These are phyloP conservation scores for Phymorhynchus buccinoides DNA, from an alignment of 1,140 invertebrate genomes.

Conservation along the genomic window DNA sequence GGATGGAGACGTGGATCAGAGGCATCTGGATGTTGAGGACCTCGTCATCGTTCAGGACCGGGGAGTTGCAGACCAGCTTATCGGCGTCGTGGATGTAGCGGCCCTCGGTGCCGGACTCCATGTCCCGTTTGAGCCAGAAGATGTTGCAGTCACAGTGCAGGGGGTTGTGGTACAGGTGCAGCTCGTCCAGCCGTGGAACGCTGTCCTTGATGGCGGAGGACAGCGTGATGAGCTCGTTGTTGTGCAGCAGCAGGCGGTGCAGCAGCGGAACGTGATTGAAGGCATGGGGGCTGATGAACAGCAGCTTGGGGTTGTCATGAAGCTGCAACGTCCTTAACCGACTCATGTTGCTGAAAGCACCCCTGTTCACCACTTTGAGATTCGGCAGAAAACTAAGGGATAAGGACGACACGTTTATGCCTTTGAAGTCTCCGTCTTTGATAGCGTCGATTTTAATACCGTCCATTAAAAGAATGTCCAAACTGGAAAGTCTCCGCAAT, in stretches of 20 bases:
- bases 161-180: slow-evolving; percentile 73
- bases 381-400: slow-evolving; percentile 70
- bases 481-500: slow-evolving; percentile 51
- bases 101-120: slow-evolving; percentile 33
- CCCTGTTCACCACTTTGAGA: slow-evolving; percentile 69
- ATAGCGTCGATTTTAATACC: slow-evolving; percentile 64
- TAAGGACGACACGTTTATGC: slow-evolving; percentile 65
- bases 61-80: slow-evolving; percentile 68
- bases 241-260: slow-evolving; percentile 69
- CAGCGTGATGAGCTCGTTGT: slow-evolving; percentile 71
- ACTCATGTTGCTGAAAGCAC: slow-evolving; percentile 72
- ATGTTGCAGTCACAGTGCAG: slow-evolving; percentile 75
- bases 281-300: slow-evolving; percentile 72
- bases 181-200: slow-evolving; percentile 62
- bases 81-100: slow-evolving; percentile 61
- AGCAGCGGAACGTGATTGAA: slow-evolving; percentile 70
- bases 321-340: slow-evolving; percentile 68
- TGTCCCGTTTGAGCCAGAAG: slow-evolving; percentile 70
- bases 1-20: slow-evolving; percentile 63
- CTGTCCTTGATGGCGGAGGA: slow-evolving; percentile 58
- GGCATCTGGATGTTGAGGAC: slow-evolving; percentile 50
- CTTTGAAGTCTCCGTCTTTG: slow-evolving; percentile 64
- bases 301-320: slow-evolving; percentile 71
- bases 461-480: slow-evolving; percentile 65
- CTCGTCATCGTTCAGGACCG: slow-evolving; percentile 47